Percentiles rank a stretch among this genome's conserved stretches.
phyloP scores from a whole-genome alignment of 1,140 invertebrate genomes.

The Drosophila orosa region DNA sequence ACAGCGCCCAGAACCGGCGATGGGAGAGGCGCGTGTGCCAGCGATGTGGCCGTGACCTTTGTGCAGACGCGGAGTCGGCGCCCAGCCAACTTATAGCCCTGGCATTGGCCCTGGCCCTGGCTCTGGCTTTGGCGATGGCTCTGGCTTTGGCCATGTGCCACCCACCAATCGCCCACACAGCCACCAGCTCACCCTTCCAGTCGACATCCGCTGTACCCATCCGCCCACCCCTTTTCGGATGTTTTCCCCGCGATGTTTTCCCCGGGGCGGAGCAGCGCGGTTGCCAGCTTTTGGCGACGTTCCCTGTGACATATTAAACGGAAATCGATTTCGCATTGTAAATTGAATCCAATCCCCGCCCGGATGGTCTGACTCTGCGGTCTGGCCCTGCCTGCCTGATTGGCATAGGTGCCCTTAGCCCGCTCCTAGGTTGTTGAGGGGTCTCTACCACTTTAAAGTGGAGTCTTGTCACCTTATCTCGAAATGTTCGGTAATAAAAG shows the following conservation, averaged over 20 bases:
- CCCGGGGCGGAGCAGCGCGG: conserved; percentile 27
- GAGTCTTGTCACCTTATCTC: conserved; percentile 53
- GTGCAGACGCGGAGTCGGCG: conserved; percentile 73
- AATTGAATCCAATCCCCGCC: conserved; percentile 63
- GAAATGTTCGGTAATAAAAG: conserved; percentile 47
- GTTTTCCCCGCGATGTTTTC: conserved; percentile 28
- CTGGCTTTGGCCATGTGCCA: conserved; percentile 8
- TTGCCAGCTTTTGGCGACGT: conserved; percentile 50
- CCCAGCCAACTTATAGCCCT: conserved; percentile 58
- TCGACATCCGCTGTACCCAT: neutral
- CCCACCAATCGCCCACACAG: conserved; percentile 3
- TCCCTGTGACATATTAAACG: conserved; percentile 66
- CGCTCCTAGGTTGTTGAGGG: conserved; percentile 4
- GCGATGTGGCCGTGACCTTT: conserved; percentile 69
- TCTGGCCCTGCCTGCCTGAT: conserved; percentile 16
- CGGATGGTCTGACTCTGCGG: conserved; percentile 36
- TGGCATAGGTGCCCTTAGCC: neutral
- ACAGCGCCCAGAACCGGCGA: conserved; percentile 26
- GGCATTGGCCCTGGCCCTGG: conserved; percentile 43
- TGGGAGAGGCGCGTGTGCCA: conserved; percentile 39
- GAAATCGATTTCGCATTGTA: conserved; percentile 77
- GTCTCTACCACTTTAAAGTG: conserved; percentile 38
- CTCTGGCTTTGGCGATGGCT: neutral
- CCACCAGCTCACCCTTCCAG: conserved; percentile 4
- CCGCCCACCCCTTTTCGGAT: neutral